These are phyloP conservation scores for Nautilus pompilius DNA, from an alignment of 1,140 invertebrate genomes.

Conservation along the genomic window DNA sequence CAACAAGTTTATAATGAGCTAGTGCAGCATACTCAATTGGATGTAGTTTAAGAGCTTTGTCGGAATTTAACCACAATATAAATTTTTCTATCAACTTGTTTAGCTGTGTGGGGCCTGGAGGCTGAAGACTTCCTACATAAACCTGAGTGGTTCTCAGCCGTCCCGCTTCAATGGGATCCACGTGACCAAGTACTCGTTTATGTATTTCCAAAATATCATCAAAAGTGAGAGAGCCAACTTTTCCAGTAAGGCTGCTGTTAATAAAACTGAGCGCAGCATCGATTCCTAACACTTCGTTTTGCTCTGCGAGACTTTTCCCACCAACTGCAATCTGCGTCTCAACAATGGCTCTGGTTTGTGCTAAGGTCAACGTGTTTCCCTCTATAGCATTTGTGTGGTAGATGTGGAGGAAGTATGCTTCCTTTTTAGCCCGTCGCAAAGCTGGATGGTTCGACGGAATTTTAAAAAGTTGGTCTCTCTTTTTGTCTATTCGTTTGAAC, in stretches of 20 bases:
- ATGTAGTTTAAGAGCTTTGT: slow-evolving; percentile 70
- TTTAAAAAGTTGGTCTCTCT: slow-evolving; percentile 74
- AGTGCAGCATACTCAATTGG: slow-evolving; percentile 79
- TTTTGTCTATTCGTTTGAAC: slow-evolving; percentile 79
- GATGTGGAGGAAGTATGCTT: slow-evolving; percentile 93
- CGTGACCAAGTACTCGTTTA: slow-evolving; percentile 85
- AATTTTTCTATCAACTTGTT: slow-evolving; percentile 82
- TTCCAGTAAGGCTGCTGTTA: slow-evolving; percentile 77
- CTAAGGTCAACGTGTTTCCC: slow-evolving; percentile 94
- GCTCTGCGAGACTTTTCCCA: slow-evolving; percentile 92
- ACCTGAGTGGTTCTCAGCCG: slow-evolving; percentile 63
- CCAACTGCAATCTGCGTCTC: slow-evolving; percentile 89
- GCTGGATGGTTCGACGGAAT: slow-evolving; percentile 78
- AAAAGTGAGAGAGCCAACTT: slow-evolving; percentile 68
- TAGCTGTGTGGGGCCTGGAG: slow-evolving; percentile 78
- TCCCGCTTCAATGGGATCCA: slow-evolving; percentile 64
- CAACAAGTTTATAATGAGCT: slow-evolving; percentile 94
- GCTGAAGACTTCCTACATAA: slow-evolving; percentile 87
- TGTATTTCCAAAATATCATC: slow-evolving; percentile 92
- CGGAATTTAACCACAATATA: slow-evolving; percentile 82
- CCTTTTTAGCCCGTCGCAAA: slow-evolving; percentile 82
- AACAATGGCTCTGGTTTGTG: slow-evolving; percentile 86
- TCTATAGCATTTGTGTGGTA: slow-evolving; percentile 97
- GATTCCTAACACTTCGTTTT: slow-evolving; percentile 79
- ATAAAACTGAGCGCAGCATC: slow-evolving; percentile 95